Conservation (phyloP, 1,140 invertebrate genomes). For the Drosophila obscura region DNA sequence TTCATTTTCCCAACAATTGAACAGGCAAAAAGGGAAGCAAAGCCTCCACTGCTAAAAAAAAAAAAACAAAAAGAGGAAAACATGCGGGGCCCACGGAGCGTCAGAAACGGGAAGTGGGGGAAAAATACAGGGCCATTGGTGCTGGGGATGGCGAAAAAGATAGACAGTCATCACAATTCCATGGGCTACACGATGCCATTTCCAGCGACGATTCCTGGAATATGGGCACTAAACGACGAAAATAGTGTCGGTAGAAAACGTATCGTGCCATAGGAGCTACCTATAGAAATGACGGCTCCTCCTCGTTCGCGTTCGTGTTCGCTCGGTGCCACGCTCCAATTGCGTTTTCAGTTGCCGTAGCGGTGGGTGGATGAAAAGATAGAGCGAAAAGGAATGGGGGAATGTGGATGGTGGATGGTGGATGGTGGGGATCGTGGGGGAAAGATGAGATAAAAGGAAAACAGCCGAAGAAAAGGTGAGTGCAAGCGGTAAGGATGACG, state of each 20-base stretch:
- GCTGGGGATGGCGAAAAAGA: no score
- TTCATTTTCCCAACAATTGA: constrained; percentile 72
- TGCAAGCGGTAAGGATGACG: constrained; percentile 5
- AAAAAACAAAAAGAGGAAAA: background rate
- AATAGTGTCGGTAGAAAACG: no score
- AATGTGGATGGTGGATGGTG: no score
- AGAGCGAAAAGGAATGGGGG: background rate
- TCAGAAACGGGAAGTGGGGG: background rate
- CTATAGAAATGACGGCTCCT: constrained; percentile 35
- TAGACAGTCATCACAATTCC: constrained; percentile 22
- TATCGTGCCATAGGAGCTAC: no score
- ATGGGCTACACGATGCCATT: constrained; percentile 11
- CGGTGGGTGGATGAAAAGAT: background rate
- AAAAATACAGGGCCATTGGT: constrained; percentile 5
- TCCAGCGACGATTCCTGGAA: no score
- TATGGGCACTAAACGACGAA: no score
- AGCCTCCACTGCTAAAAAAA: constrained; percentile 6
- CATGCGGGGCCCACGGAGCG: background rate
- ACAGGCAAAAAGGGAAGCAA: constrained; percentile 37
- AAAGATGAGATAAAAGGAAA: background rate
- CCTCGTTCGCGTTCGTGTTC: constrained; percentile 20
- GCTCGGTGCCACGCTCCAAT: constrained; percentile 39
- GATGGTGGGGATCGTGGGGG: background rate
- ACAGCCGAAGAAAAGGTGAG: constrained; percentile 11
- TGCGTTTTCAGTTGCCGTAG: constrained; percentile 44